phyloP scores from a whole-genome alignment of 1,140 invertebrate species.

The Hypsibius dujardini region DNA sequence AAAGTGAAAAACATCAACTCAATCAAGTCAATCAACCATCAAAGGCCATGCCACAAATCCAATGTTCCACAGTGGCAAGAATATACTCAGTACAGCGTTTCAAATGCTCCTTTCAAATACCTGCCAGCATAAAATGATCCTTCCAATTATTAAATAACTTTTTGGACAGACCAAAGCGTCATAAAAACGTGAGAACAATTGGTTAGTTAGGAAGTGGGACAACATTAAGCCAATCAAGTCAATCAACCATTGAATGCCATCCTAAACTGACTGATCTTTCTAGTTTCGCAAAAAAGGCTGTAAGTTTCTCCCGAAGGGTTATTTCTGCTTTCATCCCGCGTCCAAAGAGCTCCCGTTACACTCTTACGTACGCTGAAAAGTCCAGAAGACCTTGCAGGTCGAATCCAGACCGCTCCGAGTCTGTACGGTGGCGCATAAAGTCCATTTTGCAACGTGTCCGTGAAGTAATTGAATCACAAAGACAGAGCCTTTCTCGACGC shows the following conservation, averaged over 20 bases:
- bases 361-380: slow-evolving; percentile 11
- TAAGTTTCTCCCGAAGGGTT: background rate
- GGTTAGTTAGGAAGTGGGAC: no score
- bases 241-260: background rate
- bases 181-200: no score
- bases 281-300: background rate
- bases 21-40: background rate
- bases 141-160: background rate
- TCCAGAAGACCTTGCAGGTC: slow-evolving; percentile 6
- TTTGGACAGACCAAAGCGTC: background rate
- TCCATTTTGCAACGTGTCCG: background rate
- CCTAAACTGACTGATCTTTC: background rate
- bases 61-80: background rate
- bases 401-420: background rate
- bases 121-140: no score
- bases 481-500: background rate
- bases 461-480: background rate
- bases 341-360: background rate
- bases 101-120: no score
- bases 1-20: no score
- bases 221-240: background rate
- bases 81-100: no score
- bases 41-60: background rate
- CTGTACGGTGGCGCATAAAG: background rate
- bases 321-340: no score